A percentile compares a stretch with the other conserved stretches of the same genome.
phyloP scores from a whole-genome alignment of 2,113 vertebrate species.

The Takifugu flavidus region DNA sequence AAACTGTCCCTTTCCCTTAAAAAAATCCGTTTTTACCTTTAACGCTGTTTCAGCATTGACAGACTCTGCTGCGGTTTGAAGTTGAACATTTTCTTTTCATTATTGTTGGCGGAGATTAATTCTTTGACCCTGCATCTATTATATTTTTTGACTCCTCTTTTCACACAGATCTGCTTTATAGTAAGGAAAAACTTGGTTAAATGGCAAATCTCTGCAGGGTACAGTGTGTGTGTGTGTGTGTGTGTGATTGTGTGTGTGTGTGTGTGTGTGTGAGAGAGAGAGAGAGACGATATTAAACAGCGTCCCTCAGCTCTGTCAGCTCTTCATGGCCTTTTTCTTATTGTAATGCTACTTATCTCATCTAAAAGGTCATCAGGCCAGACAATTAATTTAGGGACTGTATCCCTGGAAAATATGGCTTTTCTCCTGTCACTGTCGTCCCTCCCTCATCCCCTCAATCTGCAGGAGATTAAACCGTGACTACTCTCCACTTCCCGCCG shows the following conservation, averaged over 20 bases:
- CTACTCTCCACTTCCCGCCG: conserved; percentile 54
- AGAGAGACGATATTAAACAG: conserved; percentile 34
- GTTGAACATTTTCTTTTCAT: conserved; percentile 3
- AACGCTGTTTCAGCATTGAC: too few relatives aligned
- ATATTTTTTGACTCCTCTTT: conserved; percentile 4
- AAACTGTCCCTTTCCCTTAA: neutral
- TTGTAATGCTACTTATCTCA: conserved; percentile 68
- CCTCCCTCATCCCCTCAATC: conserved; percentile 49
- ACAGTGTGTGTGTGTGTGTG: too few relatives aligned
- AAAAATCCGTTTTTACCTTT: too few relatives aligned
- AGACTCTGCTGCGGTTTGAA: too few relatives aligned
- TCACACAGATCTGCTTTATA: conserved; percentile 6
- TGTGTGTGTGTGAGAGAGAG: conserved; percentile 10
- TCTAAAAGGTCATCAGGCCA: conserved; percentile 63
- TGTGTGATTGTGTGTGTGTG: too few relatives aligned
- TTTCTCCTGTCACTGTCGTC: conserved; percentile 32
- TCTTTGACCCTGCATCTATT: conserved; percentile 1
- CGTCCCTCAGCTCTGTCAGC: conserved; percentile 36
- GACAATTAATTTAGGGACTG: conserved; percentile 60
- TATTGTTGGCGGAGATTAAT: conserved; percentile 7
- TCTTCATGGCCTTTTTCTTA: conserved; percentile 47
- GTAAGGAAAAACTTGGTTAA: conserved; percentile 38
- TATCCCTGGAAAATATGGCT: conserved; percentile 50
- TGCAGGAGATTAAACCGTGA: conserved; percentile 62
- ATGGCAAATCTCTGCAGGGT: conserved; percentile 26